Conservation (phyloP, 2,113 vertebrate species). For the Platichthys stellatus region DNA sequence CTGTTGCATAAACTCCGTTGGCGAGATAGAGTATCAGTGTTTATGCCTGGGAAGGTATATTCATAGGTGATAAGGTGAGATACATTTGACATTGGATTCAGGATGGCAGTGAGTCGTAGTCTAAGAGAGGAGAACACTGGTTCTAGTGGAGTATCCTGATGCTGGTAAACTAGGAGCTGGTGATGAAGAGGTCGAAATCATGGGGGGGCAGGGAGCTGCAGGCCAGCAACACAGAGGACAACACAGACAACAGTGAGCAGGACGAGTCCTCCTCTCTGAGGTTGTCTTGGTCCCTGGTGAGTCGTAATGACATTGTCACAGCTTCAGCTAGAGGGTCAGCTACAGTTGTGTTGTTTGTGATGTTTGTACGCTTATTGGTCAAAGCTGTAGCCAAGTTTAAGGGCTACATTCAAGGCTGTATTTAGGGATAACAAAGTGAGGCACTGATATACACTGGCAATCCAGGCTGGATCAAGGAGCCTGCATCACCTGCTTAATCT, state of each 20-base stretch:
- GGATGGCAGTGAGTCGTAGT: conserved; percentile 44
- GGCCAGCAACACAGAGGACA: conserved; percentile 63
- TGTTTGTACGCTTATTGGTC: neutral
- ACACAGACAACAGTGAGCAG: conserved; percentile 65
- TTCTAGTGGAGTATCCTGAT: conserved; percentile 42
- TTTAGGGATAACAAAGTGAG: neutral
- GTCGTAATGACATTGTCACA: conserved; percentile 44
- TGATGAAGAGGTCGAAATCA: conserved; percentile 73
- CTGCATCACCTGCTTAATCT: neutral
- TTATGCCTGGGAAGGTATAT: conserved; percentile 31
- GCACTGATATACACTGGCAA: neutral
- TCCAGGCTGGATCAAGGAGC: neutral
- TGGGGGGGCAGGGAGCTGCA: conserved; percentile 50
- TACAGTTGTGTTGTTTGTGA: conserved; percentile 22
- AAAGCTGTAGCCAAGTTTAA: neutral
- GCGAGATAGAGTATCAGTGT: conserved; percentile 39
- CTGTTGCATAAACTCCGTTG: conserved; percentile 38
- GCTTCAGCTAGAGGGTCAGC: conserved; percentile 6
- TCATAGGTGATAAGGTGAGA: conserved; percentile 37
- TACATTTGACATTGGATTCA: conserved; percentile 35
- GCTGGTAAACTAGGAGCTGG: conserved; percentile 9
- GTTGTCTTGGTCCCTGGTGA: conserved; percentile 80
- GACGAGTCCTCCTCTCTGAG: conserved; percentile 64
- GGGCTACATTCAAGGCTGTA: no score
- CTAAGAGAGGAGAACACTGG: conserved; percentile 14